Evolutionary conservation across 2,888 invertebrate species (phyloP), one percentile per base, ranked within the genome.

Genomic region (Formica aserva): DNA sequence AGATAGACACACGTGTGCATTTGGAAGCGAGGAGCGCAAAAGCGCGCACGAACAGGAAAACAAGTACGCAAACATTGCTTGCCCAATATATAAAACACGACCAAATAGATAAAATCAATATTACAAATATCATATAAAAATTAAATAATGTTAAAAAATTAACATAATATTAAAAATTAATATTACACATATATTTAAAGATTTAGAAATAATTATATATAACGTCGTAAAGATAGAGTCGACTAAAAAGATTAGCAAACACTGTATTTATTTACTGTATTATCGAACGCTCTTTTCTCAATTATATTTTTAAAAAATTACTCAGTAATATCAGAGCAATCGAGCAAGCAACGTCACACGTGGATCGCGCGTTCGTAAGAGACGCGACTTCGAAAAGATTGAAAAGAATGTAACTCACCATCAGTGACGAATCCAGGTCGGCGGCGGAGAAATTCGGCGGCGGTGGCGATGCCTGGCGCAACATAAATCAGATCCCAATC

Each of bases 401-500:
- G 26, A 41, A 66, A 87, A 77, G 57, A 69, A 32, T 15, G 77
- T 81, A 86, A 72, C 90, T 91, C 83, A 91, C 91, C 86, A 57
- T 29, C 65, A 13, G 13, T 52, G 85, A 72, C 52, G 60, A 78
- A 60, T 45, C 45, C 78, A 75, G 76, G 52, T 66, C 66, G 74
- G 62, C 35, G 67, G 76, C 75, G 66, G 72, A 32, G 85, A 84
- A 90, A 88, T 91, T 90, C 84, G 89, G 91, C 77, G 22, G n/a
- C 35, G 89, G 90, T 57, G 29, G n/a, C 38, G 72, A 52, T 83
- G 81, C 76, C 85, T 86, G 83, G 86, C 57, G 78, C 85, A 87
- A 90, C 91, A 91, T 91, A 91, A 91, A 92, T 92, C 92, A 90
- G 89, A 87, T 85, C 77, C 82, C 86, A 60, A 75, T 60, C 85